A percentile compares a stretch with the other conserved stretches of the same genome.
phyloP scores from a whole-genome alignment of 2,797 vertebrate species.

The Arctocebus calabarensis region DNA sequence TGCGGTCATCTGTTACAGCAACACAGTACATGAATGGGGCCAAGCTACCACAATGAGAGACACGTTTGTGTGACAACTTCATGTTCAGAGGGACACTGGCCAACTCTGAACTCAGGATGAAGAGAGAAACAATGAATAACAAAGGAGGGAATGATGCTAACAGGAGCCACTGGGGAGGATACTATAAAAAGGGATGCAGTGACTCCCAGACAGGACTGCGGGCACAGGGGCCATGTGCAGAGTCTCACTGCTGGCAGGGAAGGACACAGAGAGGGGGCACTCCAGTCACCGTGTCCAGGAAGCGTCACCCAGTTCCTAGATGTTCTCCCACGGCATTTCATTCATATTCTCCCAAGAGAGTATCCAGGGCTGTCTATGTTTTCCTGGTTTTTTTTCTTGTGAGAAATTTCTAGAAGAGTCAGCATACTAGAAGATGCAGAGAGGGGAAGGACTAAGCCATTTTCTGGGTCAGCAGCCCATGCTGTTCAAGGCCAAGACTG shows the following conservation, averaged over 20 bases:
- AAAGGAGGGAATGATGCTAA: background rate
- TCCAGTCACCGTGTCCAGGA: background rate
- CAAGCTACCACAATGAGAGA: background rate
- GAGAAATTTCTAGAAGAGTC: background rate
- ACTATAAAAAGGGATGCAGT: background rate
- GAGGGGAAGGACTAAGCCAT: background rate
- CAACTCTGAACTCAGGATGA: background rate
- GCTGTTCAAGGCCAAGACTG: background rate
- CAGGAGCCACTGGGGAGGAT: background rate
- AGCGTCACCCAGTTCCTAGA: background rate
- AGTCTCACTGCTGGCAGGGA: fast-evolving
- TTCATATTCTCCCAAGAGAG: background rate
- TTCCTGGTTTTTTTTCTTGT: background rate
- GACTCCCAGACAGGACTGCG: background rate
- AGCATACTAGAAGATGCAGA: background rate
- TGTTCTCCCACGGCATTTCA: background rate
- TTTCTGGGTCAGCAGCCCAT: background rate
- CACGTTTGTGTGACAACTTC: background rate
- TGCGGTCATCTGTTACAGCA: background rate
- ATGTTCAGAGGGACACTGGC: background rate
- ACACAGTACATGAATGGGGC: background rate
- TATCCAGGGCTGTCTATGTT: background rate
- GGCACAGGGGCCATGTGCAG: background rate
- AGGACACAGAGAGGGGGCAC: background rate
- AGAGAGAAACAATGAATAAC: background rate